Evolutionary conservation across 2,888 invertebrate species (phyloP).

Genomic region (Laspeyria flexula): DNA sequence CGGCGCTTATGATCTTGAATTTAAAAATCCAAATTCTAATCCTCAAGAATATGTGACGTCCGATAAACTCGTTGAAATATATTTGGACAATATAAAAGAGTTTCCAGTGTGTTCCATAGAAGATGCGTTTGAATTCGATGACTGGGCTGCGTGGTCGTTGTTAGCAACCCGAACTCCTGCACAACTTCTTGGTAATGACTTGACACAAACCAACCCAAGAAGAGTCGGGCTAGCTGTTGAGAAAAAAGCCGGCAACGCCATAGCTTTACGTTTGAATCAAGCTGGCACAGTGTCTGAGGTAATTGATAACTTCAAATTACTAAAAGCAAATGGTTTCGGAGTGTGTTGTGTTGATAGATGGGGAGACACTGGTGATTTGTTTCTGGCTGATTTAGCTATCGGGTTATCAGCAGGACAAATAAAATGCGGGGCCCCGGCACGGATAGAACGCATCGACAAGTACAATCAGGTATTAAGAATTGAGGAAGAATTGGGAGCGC

Average conservation of each 20-base stretch:
- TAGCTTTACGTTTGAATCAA: slow-evolving; percentile 98
- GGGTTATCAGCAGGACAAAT: slow-evolving; percentile 99
- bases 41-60: slow-evolving; percentile 92
- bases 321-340: slow-evolving; percentile 99
- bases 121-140: slow-evolving; percentile 99
- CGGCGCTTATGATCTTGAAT: slow-evolving; percentile 96
- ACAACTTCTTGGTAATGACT: slow-evolving; percentile 96
- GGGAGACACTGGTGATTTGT: slow-evolving; percentile 99
- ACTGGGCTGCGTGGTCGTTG: slow-evolving; percentile 98
- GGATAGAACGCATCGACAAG: slow-evolving; percentile 97
- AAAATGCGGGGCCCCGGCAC: slow-evolving; percentile 98
- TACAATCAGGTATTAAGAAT: slow-evolving; percentile 99
- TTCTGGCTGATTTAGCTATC: slow-evolving; percentile 98
- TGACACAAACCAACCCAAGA: slow-evolving; percentile 96
- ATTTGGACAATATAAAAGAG: slow-evolving; percentile 94
- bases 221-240: slow-evolving; percentile 96
- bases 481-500: slow-evolving; percentile 97
- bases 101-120: slow-evolving; percentile 97
- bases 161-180: slow-evolving; percentile 89
- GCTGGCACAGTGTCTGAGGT: slow-evolving; percentile 98
- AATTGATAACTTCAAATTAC: slow-evolving; percentile 95
- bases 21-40: slow-evolving; percentile 97
- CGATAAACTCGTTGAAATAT: slow-evolving; percentile 93
- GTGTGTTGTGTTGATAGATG: slow-evolving; percentile 84
- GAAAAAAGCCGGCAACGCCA: slow-evolving; percentile 97